Percentiles rank a stretch among this genome's conserved stretches.
Conservation (phyloP, 2,888 invertebrate species). For the Alcis repandata region DNA sequence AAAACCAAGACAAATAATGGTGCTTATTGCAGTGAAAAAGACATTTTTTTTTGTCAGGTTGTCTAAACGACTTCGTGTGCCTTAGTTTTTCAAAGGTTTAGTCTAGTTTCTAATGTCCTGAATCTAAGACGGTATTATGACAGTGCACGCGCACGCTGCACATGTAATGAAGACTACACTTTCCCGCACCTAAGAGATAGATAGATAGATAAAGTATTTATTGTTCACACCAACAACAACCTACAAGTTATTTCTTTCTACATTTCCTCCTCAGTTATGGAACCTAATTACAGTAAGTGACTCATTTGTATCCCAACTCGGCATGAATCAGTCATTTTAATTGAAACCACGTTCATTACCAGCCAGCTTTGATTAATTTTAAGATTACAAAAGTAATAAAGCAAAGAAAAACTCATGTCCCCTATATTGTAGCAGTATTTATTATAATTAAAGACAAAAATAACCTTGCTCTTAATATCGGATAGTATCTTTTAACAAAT, state of each 20-base stretch:
- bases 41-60: too few relatives aligned
- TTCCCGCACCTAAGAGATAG: too few relatives aligned
- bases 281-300: conserved; percentile 69
- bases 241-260: neutral
- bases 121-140: too few relatives aligned
- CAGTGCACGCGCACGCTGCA: too few relatives aligned
- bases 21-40: too few relatives aligned
- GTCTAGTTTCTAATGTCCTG: too few relatives aligned
- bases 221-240: too few relatives aligned
- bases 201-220: too few relatives aligned
- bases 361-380: conserved; percentile 65
- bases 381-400: conserved; percentile 53
- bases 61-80: too few relatives aligned
- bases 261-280: conserved; percentile 47
- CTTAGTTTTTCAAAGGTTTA: too few relatives aligned
- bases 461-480: neutral
- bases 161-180: too few relatives aligned
- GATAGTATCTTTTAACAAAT: neutral
- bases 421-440: neutral
- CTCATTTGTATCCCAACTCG: conserved; percentile 66
- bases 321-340: conserved; percentile 74
- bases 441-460: neutral
- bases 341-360: conserved; percentile 65
- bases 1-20: too few relatives aligned
- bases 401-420: conserved; percentile 11